Base-by-base conservation (phyloP, 2,888 invertebrate species). In the Carcina quercana region DNA sequence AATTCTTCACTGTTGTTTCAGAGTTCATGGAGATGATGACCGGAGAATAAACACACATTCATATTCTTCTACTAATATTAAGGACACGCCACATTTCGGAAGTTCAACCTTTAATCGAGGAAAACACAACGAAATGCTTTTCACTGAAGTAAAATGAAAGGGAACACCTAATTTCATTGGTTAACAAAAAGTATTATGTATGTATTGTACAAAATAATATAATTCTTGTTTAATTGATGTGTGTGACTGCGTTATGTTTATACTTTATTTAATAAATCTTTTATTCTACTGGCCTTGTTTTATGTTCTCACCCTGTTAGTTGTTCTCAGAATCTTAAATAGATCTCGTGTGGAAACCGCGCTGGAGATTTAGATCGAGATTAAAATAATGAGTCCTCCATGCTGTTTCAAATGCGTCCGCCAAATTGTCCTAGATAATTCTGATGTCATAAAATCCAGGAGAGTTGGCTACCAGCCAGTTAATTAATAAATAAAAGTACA, bases 21-120 rank as follows among this genome's bases (percentile, higher is more conserved):
- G 94, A 95, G 88, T 95, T 95, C 86, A 95, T 95, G 95, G 95
- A 95, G 79, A 95, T 95, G 95, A 95, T 95, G 95, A 95, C 95
- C 46, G 95, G 95, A 76, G 94, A 94, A 90, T 93, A 92, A 89
- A 67, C 58, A 49, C 56, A 39, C 61, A 58, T 47, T 59, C 59
- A 47, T 66, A 67, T 70, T 59, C 72, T 66, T 67, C 63, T 64
- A 53, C 57, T 57, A 67, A 72, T 63, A 70, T 54, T 76, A 74
- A 79, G 74, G 62, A 64, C 60, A 19, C 59, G 65, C 50, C 67
- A 63, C 59, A 67, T 63, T 69, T 68, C 55, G 68, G 63, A 5
- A 66, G 65, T 74, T 68, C 69, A 70, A 74, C 64, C 57, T 71
- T 73, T 76, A 67, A 45, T 59, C 66, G 65, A 63, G 68, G 60